Evolutionary conservation across 2,113 vertebrate species (phyloP), one percentile per base, ranked within the genome.

Genomic region (Apaloderma vittatum): DNA sequence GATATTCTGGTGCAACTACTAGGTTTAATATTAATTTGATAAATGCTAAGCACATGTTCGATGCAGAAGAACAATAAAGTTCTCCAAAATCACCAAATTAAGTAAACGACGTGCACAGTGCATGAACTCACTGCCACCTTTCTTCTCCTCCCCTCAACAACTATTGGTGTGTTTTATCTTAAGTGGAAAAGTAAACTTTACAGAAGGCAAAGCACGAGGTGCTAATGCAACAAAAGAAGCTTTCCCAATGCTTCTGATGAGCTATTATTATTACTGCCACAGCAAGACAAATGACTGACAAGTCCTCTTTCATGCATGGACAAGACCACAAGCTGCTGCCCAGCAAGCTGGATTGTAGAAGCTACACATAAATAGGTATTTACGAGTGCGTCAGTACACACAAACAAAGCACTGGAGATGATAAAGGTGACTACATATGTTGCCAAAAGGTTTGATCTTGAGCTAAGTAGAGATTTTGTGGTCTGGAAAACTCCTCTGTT

Each of bases 381-480:
- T 87, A 55, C 2, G 12, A 84, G 65, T 1, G 61, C 11, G 51
- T 96, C 88, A 66, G 72, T 32, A 57, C 83, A 77, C 37, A 20
- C 43, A 52, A 94, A 95, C 59, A 63, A 91, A 88, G 78, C 51
- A 91, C 37, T 0, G 0, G 2, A 49, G 62, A 92, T 52, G 48
- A 95, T 81, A 83, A 79, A 70, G 86, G 22, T 19, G 61, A 49
- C 46, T 30, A 32, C 2, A 23, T 7, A 54, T 2, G 16, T 24
- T 40, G 88, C 82, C 88, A 59, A 71, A 79, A 94, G 67, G 71
- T 86, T 75, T 93, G 85, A 88, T 88, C 75, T 79, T 84, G 20
- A 32, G 52, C 30, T 68, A 59, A 63, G 80, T 11, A 61, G 58
- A 90, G 59, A 86, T 81, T 70, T 22, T 95, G 87, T 10, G 75